Evolutionary conservation across 2,888 invertebrate genomes (phyloP).

Genomic region (Selenia dentaria): DNA sequence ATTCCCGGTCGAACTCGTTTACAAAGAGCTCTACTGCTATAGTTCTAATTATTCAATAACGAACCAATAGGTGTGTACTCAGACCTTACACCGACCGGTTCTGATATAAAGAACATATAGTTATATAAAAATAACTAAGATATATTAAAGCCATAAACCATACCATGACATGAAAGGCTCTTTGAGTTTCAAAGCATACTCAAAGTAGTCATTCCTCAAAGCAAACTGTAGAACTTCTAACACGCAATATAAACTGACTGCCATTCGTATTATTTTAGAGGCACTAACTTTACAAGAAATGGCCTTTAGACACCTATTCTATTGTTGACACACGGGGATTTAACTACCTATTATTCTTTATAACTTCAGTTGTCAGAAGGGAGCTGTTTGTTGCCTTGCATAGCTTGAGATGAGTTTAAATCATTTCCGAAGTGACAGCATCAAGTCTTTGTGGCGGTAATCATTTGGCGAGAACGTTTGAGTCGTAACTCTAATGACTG

Average conservation of each 20-base stretch:
- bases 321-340: conserved; percentile 17
- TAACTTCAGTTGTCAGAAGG: conserved; percentile 13
- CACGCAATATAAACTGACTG: conserved; percentile 6
- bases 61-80: too few relatives aligned
- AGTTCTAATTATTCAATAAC: too few relatives aligned
- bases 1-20: too few relatives aligned
- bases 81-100: too few relatives aligned
- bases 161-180: not conserved
- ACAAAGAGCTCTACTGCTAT: too few relatives aligned
- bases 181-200: conserved; percentile 1
- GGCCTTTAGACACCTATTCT: conserved; percentile 12
- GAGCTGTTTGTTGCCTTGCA: not conserved
- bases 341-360: conserved; percentile 22
- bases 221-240: conserved; percentile 2
- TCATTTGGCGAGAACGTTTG: too few relatives aligned
- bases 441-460: not conserved
- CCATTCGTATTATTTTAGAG: conserved; percentile 15
- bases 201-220: conserved; percentile 3
- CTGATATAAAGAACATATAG: too few relatives aligned
- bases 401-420: conserved; percentile 1
- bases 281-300: conserved; percentile 7
- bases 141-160: too few relatives aligned
- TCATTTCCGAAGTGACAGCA: conserved; percentile 1
- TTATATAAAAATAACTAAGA: too few relatives aligned
- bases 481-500: too few relatives aligned